Evolutionary conservation across 1,140 invertebrate species (phyloP).

Genomic region (Drosophila suzukii): DNA sequence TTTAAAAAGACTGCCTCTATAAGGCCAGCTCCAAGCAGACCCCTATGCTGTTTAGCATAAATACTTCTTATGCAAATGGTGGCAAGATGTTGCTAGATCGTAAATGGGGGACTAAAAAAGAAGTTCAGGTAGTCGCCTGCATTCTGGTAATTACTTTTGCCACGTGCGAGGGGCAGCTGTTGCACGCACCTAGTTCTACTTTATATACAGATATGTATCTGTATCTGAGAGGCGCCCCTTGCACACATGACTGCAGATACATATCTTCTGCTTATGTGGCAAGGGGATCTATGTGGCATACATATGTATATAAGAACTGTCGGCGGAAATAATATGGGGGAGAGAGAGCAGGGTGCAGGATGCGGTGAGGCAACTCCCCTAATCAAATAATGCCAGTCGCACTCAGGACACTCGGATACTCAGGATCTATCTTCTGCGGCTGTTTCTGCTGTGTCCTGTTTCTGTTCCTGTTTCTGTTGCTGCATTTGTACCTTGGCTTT

Average conservation of each 20-base stretch:
- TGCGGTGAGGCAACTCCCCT: conserved; percentile 75
- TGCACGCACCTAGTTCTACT: conserved; percentile 29
- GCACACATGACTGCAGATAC: conserved; percentile 43
- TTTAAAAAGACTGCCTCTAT: too few relatives aligned
- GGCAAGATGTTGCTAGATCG: conserved; percentile 11
- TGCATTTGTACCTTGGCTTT: conserved; percentile 25
- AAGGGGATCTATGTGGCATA: conserved; percentile 5
- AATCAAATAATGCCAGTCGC: conserved; percentile 66
- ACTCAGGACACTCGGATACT: conserved; percentile 40
- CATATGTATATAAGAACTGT: not conserved
- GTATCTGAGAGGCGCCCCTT: conserved; percentile 19
- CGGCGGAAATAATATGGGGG: conserved; percentile 34
- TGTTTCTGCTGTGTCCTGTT: not conserved
- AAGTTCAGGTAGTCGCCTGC: conserved; percentile 41
- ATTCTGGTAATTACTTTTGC: conserved; percentile 44
- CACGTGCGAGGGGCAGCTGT: conserved; percentile 75
- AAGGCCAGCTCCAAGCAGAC: not conserved
- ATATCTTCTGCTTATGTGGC: conserved; percentile 24
- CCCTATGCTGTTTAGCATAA: conserved; percentile 12
- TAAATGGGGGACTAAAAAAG: conserved; percentile 4
- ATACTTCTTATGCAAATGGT: conserved; percentile 35
- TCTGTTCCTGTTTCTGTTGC: conserved; percentile 20
- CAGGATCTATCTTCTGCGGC: conserved; percentile 58
- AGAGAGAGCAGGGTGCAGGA: conserved; percentile 37
- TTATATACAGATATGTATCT: conserved; percentile 19